A percentile compares a stretch with the other conserved stretches of the same genome.
phyloP scores from a whole-genome alignment of 1,140 invertebrate genomes.

The Hesperophylax magnus region DNA sequence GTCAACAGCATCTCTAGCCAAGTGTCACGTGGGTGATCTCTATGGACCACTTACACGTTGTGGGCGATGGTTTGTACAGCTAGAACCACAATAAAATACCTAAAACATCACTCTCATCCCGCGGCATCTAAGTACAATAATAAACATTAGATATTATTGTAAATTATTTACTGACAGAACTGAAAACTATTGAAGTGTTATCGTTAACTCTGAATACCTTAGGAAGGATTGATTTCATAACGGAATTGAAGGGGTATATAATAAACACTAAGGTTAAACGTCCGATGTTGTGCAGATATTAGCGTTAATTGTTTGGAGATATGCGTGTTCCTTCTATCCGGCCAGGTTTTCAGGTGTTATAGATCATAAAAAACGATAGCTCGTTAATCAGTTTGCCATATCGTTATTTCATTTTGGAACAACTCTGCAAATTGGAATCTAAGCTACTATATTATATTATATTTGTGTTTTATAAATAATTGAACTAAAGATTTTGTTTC shows the following conservation, averaged over 20 bases:
- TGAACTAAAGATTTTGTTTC: too few relatives aligned
- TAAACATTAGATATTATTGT: neutral
- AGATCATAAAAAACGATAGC: too few relatives aligned
- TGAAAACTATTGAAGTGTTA: neutral
- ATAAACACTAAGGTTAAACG: too few relatives aligned
- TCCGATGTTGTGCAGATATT: too few relatives aligned
- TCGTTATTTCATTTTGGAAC: too few relatives aligned
- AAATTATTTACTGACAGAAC: neutral
- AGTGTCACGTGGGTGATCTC: constrained; percentile 14
- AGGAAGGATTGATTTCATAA: neutral
- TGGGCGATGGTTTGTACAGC: neutral
- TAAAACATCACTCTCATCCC: neutral
- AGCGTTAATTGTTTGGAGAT: too few relatives aligned
- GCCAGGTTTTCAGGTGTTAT: too few relatives aligned
- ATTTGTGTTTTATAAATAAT: too few relatives aligned
- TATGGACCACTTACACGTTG: constrained; percentile 17
- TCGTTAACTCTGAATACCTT: neutral
- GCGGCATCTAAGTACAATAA: neutral
- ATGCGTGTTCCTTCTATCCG: too few relatives aligned
- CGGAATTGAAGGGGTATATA: neutral
- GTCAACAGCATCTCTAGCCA: neutral
- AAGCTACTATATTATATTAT: too few relatives aligned
- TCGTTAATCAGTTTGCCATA: too few relatives aligned
- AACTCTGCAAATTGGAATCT: too few relatives aligned
- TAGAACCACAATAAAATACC: neutral